phyloP scores from a whole-genome alignment of 1,140 invertebrate species.

The Drosophila navojoa region DNA sequence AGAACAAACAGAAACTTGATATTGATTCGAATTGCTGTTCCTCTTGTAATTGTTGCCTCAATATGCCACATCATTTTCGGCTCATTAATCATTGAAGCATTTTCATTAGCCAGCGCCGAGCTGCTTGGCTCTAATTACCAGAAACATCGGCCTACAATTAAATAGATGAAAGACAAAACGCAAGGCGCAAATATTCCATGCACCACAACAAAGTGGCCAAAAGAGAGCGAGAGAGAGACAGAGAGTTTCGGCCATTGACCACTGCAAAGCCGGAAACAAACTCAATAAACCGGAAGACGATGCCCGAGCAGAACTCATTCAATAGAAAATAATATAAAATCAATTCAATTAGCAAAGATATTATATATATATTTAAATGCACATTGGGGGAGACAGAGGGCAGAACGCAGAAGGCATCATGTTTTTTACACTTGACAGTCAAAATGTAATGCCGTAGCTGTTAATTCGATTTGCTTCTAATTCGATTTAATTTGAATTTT shows the following conservation, averaged over 20 bases:
- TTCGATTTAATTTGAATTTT: too few species aligned
- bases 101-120: slow-evolving; percentile 63
- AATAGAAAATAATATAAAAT: slow-evolving; percentile 32
- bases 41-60: slow-evolving; percentile 33
- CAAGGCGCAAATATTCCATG: slow-evolving; percentile 45
- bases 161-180: slow-evolving; percentile 45
- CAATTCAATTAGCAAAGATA: slow-evolving; percentile 16
- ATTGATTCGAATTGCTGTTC: slow-evolving; percentile 33
- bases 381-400: too few species aligned
- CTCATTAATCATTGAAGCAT: slow-evolving; percentile 73
- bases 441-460: too few species aligned
- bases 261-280: slow-evolving; percentile 9
- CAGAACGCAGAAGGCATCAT: too few species aligned
- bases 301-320: background rate
- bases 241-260: slow-evolving; percentile 5
- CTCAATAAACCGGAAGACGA: slow-evolving; percentile 1
- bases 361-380: too few species aligned
- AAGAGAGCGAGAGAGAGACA: background rate
- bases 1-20: background rate
- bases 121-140: slow-evolving; percentile 38
- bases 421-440: too few species aligned
- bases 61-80: slow-evolving; percentile 79
- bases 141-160: background rate
- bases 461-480: too few species aligned
- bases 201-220: slow-evolving; percentile 34